Conservation (phyloP, 2,888 invertebrate genomes). For the Brenthis ino region DNA sequence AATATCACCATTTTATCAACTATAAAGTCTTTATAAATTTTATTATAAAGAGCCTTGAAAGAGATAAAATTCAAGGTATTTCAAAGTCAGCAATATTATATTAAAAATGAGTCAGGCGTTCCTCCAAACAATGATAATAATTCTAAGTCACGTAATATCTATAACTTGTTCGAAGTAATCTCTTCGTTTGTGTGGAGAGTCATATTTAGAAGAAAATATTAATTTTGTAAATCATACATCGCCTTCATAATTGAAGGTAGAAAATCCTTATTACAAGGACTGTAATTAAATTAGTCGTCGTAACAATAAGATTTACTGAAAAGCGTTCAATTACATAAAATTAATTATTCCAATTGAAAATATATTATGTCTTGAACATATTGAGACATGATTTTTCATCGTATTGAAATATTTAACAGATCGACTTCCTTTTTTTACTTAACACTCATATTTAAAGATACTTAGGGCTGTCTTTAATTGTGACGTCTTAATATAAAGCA, state of each 20-base stretch:
- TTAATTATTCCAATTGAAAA: too few relatives aligned
- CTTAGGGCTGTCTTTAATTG: too few relatives aligned
- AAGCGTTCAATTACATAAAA: neutral
- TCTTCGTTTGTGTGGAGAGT: neutral
- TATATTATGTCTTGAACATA: too few relatives aligned
- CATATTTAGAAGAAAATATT: conserved; percentile 9
- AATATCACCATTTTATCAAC: too few relatives aligned
- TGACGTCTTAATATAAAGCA: too few relatives aligned
- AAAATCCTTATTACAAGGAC: conserved; percentile 1
- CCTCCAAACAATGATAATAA: neutral
- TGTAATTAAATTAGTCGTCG: neutral
- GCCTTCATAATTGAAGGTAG: conserved; percentile 1
- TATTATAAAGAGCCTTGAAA: too few relatives aligned
- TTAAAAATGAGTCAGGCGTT: neutral
- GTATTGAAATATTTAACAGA: too few relatives aligned
- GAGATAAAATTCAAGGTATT: too few relatives aligned
- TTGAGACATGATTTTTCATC: too few relatives aligned
- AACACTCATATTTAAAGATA: too few relatives aligned
- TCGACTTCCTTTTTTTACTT: too few relatives aligned
- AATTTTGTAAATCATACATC: conserved; percentile 4
- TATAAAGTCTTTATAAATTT: too few relatives aligned
- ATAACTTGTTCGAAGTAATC: conserved; percentile 11
- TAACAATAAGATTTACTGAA: neutral
- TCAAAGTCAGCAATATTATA: neutral
- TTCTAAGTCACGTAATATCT: conserved; percentile 4